phyloP scores from a whole-genome alignment of 2,113 vertebrate species.

The Enhydra lutris region DNA sequence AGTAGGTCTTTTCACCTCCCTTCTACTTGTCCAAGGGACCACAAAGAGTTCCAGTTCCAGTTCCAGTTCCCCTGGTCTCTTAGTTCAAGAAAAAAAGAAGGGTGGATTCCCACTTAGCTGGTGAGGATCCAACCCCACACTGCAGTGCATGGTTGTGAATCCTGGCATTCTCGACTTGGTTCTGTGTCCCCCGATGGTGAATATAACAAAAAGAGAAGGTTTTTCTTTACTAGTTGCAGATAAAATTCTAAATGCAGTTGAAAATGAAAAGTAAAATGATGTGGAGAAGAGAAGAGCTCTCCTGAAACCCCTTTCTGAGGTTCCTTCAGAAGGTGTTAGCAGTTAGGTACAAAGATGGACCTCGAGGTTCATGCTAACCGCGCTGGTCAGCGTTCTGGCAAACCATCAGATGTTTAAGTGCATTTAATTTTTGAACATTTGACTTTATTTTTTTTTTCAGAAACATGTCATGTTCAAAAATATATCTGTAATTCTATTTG shows the following conservation, averaged over 20 bases:
- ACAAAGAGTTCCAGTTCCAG: background rate
- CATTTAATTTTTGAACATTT: background rate
- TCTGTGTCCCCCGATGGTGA: background rate
- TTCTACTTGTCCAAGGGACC: background rate
- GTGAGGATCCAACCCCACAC: background rate
- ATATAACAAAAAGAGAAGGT: background rate
- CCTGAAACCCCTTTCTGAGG: too few relatives aligned
- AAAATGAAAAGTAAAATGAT: background rate
- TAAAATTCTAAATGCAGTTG: background rate
- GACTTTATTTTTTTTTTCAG: constrained; percentile 29
- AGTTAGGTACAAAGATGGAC: background rate
- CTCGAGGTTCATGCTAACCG: background rate
- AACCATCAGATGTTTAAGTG: background rate
- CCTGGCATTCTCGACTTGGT: background rate
- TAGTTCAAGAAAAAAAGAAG: background rate
- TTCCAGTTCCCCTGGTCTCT: background rate
- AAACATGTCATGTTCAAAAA: background rate
- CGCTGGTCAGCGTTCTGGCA: background rate
- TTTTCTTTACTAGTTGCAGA: background rate
- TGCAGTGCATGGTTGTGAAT: background rate
- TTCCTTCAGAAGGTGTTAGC: background rate
- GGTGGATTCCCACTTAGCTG: background rate
- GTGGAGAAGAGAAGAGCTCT: background rate
- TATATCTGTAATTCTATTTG: background rate
- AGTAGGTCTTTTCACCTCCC: background rate